phyloP scores from a whole-genome alignment of 2,113 vertebrate species.

The Aythya baeri region DNA sequence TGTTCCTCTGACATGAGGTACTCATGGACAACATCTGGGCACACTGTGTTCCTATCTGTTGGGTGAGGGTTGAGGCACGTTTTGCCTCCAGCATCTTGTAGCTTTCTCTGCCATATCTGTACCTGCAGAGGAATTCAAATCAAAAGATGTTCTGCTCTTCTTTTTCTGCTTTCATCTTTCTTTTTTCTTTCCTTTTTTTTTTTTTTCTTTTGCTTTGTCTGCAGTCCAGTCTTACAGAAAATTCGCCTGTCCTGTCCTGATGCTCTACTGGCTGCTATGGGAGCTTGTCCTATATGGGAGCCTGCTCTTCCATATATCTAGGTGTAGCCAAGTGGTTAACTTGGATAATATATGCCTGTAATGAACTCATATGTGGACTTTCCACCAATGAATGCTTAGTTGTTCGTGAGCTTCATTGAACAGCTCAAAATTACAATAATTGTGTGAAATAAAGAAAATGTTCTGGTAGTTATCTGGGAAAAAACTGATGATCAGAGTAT shows the following conservation, averaged over 20 bases:
- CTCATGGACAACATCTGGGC: neutral
- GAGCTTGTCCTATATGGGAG: neutral
- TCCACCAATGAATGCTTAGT: neutral
- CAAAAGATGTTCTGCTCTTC: neutral
- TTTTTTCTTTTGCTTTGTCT: neutral
- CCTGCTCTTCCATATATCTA: neutral
- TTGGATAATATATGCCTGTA: neutral
- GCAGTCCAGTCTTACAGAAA: neutral
- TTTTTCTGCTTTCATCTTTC: neutral
- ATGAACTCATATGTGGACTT: neutral
- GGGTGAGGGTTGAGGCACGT: neutral
- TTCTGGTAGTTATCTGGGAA: neutral
- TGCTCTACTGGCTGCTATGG: neutral
- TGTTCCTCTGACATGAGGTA: neutral
- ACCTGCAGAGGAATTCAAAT: neutral
- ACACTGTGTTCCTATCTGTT: neutral
- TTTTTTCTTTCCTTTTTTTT: neutral
- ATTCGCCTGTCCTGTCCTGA: fast-evolving
- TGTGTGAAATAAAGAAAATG: neutral
- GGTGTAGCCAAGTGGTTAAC: neutral
- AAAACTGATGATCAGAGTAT: neutral
- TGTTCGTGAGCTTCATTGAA: neutral
- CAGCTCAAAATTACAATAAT: neutral
- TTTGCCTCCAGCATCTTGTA: neutral
- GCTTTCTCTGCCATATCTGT: neutral